A percentile compares a stretch with the other conserved stretches of the same genome.
These are phyloP conservation scores for Lasiommata megera DNA, from an alignment of 2,888 invertebrate species.

Conservation along the genomic window DNA sequence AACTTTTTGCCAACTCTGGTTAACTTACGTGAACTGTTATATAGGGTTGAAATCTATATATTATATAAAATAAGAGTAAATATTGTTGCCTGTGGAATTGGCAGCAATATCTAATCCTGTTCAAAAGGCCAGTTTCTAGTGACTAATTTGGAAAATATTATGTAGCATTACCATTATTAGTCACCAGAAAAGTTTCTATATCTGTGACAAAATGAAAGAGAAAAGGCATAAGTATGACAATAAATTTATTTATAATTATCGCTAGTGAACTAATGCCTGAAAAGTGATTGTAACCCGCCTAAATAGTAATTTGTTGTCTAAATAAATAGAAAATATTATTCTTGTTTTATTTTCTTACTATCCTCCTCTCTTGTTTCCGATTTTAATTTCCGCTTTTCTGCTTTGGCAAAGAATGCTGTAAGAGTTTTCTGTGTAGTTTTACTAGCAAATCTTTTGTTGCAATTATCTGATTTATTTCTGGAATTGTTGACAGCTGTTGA, in stretches of 20 bases:
- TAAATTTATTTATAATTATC: background rate
- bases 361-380: constrained; percentile 37
- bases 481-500: constrained; percentile 87
- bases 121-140: no score
- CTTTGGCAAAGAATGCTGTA: constrained; percentile 62
- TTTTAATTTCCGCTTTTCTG: constrained; percentile 53
- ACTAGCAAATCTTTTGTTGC: constrained; percentile 75
- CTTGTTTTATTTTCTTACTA: constrained; percentile 44
- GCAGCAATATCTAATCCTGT: no score
- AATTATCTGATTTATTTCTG: constrained; percentile 83
- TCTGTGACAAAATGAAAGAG: no score
- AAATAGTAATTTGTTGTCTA: background rate
- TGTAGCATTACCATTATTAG: no score
- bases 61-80: no score
- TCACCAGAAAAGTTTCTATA: no score
- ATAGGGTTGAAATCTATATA: no score
- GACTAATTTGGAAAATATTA: no score
- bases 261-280: background rate
- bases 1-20: no score
- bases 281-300: constrained; percentile 1
- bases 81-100: no score
- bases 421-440: constrained; percentile 68
- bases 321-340: background rate
- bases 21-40: no score
- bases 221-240: background rate